Percentiles rank a stretch among this genome's conserved stretches.
Conservation (phyloP, 2,113 vertebrate species). For the Scartelaos histophorus region DNA sequence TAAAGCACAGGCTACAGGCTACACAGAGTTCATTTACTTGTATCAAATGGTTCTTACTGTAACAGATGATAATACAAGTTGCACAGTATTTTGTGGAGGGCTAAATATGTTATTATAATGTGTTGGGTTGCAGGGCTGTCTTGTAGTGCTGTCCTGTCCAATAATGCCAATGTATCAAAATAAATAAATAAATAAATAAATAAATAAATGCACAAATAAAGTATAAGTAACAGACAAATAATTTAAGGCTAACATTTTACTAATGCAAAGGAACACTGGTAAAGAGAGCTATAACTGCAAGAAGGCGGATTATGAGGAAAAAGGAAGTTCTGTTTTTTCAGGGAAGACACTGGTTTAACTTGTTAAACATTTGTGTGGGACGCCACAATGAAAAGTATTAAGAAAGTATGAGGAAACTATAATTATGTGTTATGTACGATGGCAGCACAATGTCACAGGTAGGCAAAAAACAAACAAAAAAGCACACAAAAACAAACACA, state of each 20-base stretch:
- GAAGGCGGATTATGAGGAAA: neutral
- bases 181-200: too few species aligned
- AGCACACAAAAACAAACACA: too few species aligned
- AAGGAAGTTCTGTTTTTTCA: constrained; percentile 1
- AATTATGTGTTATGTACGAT: neutral
- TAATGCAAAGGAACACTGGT: neutral
- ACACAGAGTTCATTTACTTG: too few species aligned
- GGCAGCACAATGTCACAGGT: neutral
- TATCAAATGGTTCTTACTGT: too few species aligned
- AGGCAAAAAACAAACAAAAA: neutral
- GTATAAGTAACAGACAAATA: neutral
- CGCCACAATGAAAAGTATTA: neutral
- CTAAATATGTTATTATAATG: too few species aligned
- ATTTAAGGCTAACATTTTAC: neutral
- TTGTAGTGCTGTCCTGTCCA: neutral
- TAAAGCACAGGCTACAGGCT: too few species aligned
- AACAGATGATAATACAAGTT: too few species aligned
- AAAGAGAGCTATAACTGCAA: neutral
- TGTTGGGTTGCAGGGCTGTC: too few species aligned
- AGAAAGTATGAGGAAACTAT: neutral
- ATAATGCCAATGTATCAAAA: neutral
- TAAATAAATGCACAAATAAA: neutral
- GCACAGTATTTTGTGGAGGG: too few species aligned
- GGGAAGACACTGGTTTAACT: neutral
- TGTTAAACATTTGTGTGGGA: neutral